Evolutionary conservation across 2,113 vertebrate genomes (phyloP), one percentile per base, ranked within the genome.

Genomic region (Phyllostomus hastatus): DNA sequence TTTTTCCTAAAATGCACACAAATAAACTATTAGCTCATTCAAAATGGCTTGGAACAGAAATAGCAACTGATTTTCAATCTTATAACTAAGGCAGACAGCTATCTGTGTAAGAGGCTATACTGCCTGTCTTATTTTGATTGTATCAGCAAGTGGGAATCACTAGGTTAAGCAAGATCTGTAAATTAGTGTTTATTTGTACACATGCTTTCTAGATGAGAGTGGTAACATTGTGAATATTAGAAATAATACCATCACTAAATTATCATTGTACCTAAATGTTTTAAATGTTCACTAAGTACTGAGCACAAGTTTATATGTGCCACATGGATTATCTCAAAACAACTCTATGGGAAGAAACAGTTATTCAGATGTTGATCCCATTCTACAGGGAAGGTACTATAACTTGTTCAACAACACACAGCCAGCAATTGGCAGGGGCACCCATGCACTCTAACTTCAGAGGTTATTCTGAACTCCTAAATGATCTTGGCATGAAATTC

Each of bases 1-100:
- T 96, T 95, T 95, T 73, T 97, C 64, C 72, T 78, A 80, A 91
- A 93, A 89, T 41, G 69, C 33, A 92, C 50, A 86, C 79, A 94
- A 88, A 93, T 59, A 89, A 91, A 50, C 48, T 41, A 84, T 67
- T 84, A 91, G 33, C 11, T 92, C 46, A 91, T 91, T 96, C 57
- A 95, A 92, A 85, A 89, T 78, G 46, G 35, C 50, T 79, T 84
- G 38, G 64, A 48, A 88, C 57, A 50, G 66, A 96, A 96, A 95
- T 70, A 90, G 76, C 3, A 95, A 59, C 26, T 50, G 90, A 59
- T n/a, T 61, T 75, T 95, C 88, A 87, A 84, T 81, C 15, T 91
- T 50, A 96, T 0, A 73, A 84, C 57, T 26, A 67, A 96, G 38
- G 20, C 69, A 94, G 85, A 94, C 38, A 57, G 41, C 10, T 48